These are phyloP conservation scores for Apis laboriosa DNA, from an alignment of 1,140 invertebrate species.

Conservation along the genomic window DNA sequence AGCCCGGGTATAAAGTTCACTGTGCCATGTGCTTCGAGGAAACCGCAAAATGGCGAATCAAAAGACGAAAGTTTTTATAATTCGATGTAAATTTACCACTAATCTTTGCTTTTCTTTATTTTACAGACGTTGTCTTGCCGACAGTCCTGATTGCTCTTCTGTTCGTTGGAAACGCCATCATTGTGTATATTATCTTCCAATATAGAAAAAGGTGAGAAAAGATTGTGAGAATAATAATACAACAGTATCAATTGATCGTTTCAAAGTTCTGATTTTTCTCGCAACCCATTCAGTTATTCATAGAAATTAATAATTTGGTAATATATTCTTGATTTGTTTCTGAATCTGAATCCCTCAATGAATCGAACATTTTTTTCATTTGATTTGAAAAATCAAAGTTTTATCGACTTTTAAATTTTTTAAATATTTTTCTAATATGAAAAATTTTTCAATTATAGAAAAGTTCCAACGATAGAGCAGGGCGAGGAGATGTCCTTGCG, in stretches of 20 bases:
- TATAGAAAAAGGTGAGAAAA: slow-evolving; percentile 84
- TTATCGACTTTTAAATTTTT: not conserved
- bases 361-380: too few relatives aligned
- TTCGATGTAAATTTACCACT: not conserved
- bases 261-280: not conserved
- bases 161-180: slow-evolving; percentile 85
- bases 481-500: slow-evolving; percentile 71
- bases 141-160: slow-evolving; percentile 84
- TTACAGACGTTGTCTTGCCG: slow-evolving; percentile 85
- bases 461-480: slow-evolving; percentile 64
- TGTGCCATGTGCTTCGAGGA: slow-evolving; percentile 38
- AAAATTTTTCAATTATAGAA: slow-evolving; percentile 59
- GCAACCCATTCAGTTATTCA: not conserved
- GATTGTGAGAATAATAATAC: not conserved
- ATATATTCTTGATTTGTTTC: not conserved
- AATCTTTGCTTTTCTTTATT: slow-evolving; percentile 61
- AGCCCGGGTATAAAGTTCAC: slow-evolving; percentile 62
- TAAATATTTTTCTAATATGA: not conserved
- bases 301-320: not conserved
- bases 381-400: not conserved
- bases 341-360: too few relatives aligned
- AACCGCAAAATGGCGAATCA: not conserved
- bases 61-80: not conserved
- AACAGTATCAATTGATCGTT: not conserved
- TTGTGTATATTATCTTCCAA: slow-evolving; percentile 86